phyloP scores from a whole-genome alignment of 1,140 invertebrate species.

The Lepidostoma basale region DNA sequence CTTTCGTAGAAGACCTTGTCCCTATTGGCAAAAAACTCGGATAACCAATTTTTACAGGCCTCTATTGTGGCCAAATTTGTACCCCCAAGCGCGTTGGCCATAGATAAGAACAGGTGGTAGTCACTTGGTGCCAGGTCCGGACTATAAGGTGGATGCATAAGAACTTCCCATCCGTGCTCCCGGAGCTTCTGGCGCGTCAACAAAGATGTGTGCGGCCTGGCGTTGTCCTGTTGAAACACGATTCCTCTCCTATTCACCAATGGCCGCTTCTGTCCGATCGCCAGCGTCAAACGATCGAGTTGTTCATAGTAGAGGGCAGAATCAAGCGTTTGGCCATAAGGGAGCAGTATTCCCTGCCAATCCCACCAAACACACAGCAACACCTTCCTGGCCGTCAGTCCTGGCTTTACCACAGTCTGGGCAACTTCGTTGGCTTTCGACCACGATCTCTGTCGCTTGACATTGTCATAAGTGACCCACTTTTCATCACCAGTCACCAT shows the following conservation, averaged over 20 bases:
- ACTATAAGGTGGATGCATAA: neutral
- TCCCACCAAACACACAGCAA: neutral
- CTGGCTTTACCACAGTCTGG: neutral
- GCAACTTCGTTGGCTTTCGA: constrained; percentile 3
- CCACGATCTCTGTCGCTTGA: constrained; percentile 7
- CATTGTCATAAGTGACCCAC: constrained; percentile 1
- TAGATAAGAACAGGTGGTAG: neutral
- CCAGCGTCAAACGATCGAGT: no score
- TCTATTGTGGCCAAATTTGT: constrained; percentile 3
- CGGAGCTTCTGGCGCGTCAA: neutral
- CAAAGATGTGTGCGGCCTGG: constrained; percentile 7
- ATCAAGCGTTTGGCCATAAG: neutral
- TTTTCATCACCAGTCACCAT: constrained; percentile 1
- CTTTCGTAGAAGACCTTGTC: neutral
- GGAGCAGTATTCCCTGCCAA: neutral
- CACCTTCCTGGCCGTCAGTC: constrained; percentile 5
- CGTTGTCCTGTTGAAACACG: constrained; percentile 4
- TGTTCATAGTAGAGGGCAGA: no score
- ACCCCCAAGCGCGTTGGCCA: constrained; percentile 6
- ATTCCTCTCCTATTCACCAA: constrained; percentile 4
- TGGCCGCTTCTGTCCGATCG: no score
- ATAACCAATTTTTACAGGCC: constrained; percentile 6
- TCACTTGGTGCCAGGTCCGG: neutral
- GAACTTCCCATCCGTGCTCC: constrained; percentile 7
- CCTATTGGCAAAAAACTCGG: constrained; percentile 10